Base-by-base conservation (phyloP, 2,113 vertebrate species). In the Pardalotus punctatus region DNA sequence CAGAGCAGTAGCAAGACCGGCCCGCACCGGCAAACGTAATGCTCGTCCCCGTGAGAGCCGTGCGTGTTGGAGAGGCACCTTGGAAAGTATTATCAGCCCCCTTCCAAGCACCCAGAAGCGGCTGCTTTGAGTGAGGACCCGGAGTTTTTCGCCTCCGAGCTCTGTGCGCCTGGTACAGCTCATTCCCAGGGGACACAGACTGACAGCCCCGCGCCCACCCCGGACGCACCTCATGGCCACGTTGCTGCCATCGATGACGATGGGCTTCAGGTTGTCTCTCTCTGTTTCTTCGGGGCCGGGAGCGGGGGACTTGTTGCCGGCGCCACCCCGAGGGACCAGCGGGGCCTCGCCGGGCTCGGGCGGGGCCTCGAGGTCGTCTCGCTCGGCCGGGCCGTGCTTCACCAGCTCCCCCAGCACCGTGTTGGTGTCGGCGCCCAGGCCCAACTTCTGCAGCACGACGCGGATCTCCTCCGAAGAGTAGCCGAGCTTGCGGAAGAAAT, bases 181-280 rank as follows among this genome's bases (percentile, higher is more conserved):
- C 47, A 3, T 0, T 3, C 5, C 13, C 28, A 2, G 25, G 2
- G 50, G 4, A 3, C 65, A 2, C 21, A 50, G 4, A 1, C 7
- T 18, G 1, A 1, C 33, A 33, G 64, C 58, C 35, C 65, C 27
- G 5, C 40, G 3, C 45, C 81, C 71, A 4, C 24, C 64, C 80
- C 24, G 10, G 15, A 87, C 96, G 6, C 96, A 99, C 99, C 99
- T 99, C 99, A 99, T 99, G 86, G 99, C 99, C 85, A 99, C 99
- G 21, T 99, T 99, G 98, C 99, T 99, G 53, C 99, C 99, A 6
- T 99, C 99, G 50, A 99, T 99, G 18, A 99, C 99, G 47, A 99
- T 90, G 3, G 99, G 98, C 70, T 98, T 98, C 91, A 99, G 88
- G 70, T 98, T 98, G 15, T 95, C 90, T 35, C 98, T 93, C 8